phyloP scores from a whole-genome alignment of 2,113 vertebrate genomes.

The Bombycilla garrulus region DNA sequence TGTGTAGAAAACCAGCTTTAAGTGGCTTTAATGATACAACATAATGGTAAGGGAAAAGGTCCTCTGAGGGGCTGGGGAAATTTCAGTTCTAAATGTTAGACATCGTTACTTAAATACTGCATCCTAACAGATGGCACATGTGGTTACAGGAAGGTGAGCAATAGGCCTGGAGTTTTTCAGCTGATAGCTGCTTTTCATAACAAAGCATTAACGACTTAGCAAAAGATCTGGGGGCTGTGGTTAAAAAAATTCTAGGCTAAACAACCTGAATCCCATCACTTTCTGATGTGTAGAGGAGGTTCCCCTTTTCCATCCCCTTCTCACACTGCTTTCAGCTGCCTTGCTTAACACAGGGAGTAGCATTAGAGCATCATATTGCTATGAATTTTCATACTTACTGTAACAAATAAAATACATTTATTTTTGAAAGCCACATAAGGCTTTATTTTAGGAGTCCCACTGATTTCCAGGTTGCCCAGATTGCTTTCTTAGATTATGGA shows the following conservation, averaged over 20 bases:
- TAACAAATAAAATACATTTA: neutral
- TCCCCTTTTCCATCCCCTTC: neutral
- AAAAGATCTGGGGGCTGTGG: neutral
- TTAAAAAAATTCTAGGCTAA: slow-evolving; percentile 28
- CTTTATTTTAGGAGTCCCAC: neutral
- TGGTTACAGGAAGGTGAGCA: neutral
- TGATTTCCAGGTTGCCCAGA: neutral
- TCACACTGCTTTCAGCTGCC: neutral
- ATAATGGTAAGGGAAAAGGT: neutral
- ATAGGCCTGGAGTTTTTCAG: slow-evolving; percentile 43
- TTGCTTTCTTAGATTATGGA: neutral
- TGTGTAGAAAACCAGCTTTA: neutral
- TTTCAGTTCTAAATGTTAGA: neutral
- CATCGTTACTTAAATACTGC: neutral
- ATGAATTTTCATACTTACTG: neutral
- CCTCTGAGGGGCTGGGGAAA: neutral
- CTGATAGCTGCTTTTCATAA: slow-evolving; percentile 44
- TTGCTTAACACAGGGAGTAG: neutral
- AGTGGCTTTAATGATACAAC: neutral
- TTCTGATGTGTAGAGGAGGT: slow-evolving; percentile 6
- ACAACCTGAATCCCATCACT: slow-evolving; percentile 16
- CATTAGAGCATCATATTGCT: neutral
- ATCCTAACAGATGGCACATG: neutral
- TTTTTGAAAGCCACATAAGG: neutral
- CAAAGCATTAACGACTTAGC: slow-evolving; percentile 48